Evolutionary conservation across 2,113 vertebrate genomes (phyloP), one percentile per base, ranked within the genome.

Genomic region (Gorsachius goisagi): DNA sequence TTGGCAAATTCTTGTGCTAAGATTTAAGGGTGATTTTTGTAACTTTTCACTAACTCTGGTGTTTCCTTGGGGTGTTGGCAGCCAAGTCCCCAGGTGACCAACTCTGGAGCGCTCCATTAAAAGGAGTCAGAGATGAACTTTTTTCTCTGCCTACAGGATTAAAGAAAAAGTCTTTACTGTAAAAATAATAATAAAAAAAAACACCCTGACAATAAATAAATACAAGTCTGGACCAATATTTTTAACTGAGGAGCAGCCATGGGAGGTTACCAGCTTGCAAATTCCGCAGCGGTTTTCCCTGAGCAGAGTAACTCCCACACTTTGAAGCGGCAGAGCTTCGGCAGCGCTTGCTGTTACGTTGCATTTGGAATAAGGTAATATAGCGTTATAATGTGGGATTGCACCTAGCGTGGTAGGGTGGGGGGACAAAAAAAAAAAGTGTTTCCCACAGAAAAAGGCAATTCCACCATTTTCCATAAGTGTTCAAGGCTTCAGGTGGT

Each of bases 341-440:
- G 20, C 50, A 16, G 45, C 1, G 19, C 16, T 47, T 12, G n/a
- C 69, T 0, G 0, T 28, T 24, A 5, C 3, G 17, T 5, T 23
- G 32, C 15, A 4, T 75, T 77, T 44, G 15, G 30, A 53, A 53
- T 12, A 16, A 20, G 13, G 18, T 15, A 47, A 21, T 15, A 5
- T 3, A 24, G 35, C 15, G 20, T 17, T 17, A 11, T 41, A 23
- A 49, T 4, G 26, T 35, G n/a, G 30, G 22, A 27, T 71, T 71
- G 2, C 16, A 26, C 45, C 52, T 15, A 3, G 59, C 5, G 1
- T 5, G 60, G 64, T 15, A 35, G n/a, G 45, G 15, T 79, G 49
- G 73, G 41, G 45, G 45, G 45, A n/a, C 37, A 5, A 28, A 9
- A 10, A 10, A 60, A 53, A 26, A 8, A 11, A 37, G 20, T 22